phyloP scores from a whole-genome alignment of 1,140 invertebrate species.

The Atta cephalotes region DNA sequence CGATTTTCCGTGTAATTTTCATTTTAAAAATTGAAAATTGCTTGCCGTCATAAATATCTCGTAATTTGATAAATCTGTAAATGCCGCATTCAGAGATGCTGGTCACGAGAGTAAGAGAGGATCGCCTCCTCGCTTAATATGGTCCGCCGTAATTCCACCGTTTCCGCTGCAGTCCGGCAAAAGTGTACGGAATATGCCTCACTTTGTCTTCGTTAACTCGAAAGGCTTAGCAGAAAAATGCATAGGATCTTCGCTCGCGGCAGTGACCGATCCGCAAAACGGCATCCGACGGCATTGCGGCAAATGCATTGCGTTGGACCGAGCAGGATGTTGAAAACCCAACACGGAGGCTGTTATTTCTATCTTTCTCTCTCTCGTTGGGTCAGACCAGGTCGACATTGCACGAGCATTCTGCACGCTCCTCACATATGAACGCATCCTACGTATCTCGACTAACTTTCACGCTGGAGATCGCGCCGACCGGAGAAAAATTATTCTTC shows the following conservation, averaged over 20 bases:
- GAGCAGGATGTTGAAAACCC: slow-evolving; percentile 77
- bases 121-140: slow-evolving; percentile 28
- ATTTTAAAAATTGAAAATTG: slow-evolving; percentile 11
- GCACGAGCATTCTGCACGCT: slow-evolving; percentile 78
- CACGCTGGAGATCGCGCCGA: slow-evolving; percentile 59
- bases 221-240: slow-evolving; percentile 55
- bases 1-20: slow-evolving; percentile 10
- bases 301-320: slow-evolving; percentile 52
- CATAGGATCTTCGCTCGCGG: slow-evolving; percentile 49
- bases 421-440: slow-evolving; percentile 75
- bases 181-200: slow-evolving; percentile 46
- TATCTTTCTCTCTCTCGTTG: slow-evolving; percentile 48
- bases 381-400: slow-evolving; percentile 78
- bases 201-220: slow-evolving; percentile 53
- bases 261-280: slow-evolving; percentile 57
- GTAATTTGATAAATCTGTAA: slow-evolving; percentile 20
- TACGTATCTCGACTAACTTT: slow-evolving; percentile 74
- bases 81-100: background rate
- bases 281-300: slow-evolving; percentile 42
- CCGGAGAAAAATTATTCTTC: slow-evolving; percentile 53
- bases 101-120: slow-evolving; percentile 19
- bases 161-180: slow-evolving; percentile 33
- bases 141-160: slow-evolving; percentile 41
- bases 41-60: background rate
- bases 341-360: slow-evolving; percentile 72